Conservation (phyloP, 1,140 invertebrate species). For the Oedothorax gibbosus region DNA sequence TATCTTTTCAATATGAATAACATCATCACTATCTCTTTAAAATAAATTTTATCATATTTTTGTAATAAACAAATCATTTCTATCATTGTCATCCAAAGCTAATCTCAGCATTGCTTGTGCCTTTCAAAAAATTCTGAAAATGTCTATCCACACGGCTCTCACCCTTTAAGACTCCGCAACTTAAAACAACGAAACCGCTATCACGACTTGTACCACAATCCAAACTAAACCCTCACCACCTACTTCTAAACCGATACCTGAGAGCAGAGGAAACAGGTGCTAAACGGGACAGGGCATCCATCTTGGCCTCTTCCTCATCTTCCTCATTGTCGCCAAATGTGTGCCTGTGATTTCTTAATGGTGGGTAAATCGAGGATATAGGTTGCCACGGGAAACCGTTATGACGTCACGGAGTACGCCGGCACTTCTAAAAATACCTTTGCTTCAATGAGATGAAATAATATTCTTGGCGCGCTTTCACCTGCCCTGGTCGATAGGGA, state of each 20-base stretch:
- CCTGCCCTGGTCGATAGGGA: constrained; percentile 38
- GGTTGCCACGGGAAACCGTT: constrained; percentile 55
- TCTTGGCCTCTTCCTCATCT: background rate
- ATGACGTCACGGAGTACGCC: constrained; percentile 46
- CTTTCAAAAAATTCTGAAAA: too few relatives aligned
- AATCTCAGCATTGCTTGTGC: too few relatives aligned
- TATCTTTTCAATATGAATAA: too few relatives aligned
- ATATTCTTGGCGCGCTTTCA: constrained; percentile 19
- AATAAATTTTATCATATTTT: too few relatives aligned
- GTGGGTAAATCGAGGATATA: constrained; percentile 36
- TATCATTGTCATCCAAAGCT: too few relatives aligned
- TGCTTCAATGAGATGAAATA: constrained; percentile 50
- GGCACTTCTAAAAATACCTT: constrained; percentile 55
- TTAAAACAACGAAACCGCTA: too few relatives aligned
- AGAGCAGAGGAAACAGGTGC: constrained; percentile 26
- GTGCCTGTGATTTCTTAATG: constrained; percentile 56
- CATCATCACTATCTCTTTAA: too few relatives aligned
- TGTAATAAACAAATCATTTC: too few relatives aligned
- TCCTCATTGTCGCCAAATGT: constrained; percentile 2
- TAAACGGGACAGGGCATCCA: background rate
- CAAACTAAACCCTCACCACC: too few relatives aligned
- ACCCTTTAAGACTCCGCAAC: too few relatives aligned
- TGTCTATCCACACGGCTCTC: too few relatives aligned
- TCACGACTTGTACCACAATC: too few relatives aligned
- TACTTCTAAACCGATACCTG: background rate